Evolutionary conservation across 2,888 invertebrate species (phyloP).

Genomic region (Folsomia candida): DNA sequence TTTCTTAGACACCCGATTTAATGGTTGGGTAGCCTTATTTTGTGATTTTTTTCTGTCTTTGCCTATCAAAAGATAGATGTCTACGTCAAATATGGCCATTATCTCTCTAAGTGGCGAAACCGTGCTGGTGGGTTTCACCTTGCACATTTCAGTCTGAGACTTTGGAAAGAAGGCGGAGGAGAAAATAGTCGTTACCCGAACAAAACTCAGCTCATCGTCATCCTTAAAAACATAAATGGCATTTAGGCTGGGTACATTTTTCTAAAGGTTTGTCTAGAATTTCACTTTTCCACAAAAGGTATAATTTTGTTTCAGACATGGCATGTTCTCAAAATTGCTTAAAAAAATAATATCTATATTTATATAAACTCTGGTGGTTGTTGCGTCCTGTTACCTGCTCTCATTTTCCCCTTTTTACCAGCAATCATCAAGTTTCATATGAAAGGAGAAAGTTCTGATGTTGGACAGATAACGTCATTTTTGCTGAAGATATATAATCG

Average conservation of each 20-base stretch:
- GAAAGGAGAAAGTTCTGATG: too few species aligned
- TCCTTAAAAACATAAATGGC: neutral
- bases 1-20: neutral
- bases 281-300: neutral
- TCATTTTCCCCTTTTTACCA: neutral
- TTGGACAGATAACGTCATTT: neutral
- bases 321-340: neutral
- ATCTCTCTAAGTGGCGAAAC: neutral
- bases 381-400: neutral
- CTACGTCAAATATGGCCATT: constrained; percentile 10
- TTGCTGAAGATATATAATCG: too few species aligned
- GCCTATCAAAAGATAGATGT: neutral
- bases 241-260: neutral
- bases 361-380: too few species aligned
- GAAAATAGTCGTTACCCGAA: neutral
- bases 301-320: neutral
- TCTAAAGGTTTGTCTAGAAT: neutral
- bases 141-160: neutral
- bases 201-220: neutral
- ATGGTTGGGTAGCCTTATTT: neutral
- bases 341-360: too few species aligned
- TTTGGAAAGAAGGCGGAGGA: neutral
- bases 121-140: neutral
- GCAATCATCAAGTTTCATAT: too few species aligned
- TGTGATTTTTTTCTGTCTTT: neutral